Base-by-base conservation (phyloP, 2,113 vertebrate species). In the Mesitornis unicolor region DNA sequence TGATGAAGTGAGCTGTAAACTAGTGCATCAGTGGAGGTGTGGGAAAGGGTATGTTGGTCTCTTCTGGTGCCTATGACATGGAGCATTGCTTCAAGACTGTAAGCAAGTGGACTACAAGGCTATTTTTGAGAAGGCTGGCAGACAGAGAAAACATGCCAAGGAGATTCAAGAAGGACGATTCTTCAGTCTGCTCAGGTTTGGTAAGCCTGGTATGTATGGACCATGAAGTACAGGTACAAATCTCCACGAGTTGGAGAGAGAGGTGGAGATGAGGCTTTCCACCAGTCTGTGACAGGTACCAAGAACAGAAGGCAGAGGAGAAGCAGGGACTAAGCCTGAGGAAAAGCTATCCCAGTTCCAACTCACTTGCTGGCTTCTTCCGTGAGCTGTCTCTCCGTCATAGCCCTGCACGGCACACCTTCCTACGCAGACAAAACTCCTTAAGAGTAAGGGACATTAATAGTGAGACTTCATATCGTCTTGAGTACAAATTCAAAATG, bases 41-140 rank as follows among this genome's bases (percentile, higher is more conserved):
- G 13, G n/a, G 24, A 59, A 78, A 57, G n/a, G 15, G 3, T 50
- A 13, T n/a, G 6, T n/a, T 73, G 67, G 22, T 35, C 29, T 84
- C 33, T 43, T 70, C 15, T 57, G 61, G 7, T 76, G 67, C 7
- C 63, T 2, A 2, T 28, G 59, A 47, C 35, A 63, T 21, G 3
- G 1, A 61, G 22, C 7, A 40, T 25, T 0, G 0, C 35, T 70
- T 75, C 29, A 78, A n/a, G 25, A 65, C 38, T 35, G 5, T 14
- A 36, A 77, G 71, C 9, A 84, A 82, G 26, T 7, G 11, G 22
- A 71, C 10, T 47, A 14, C 26, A 22, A 43, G 13, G 15, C 11
- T 73, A 13, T 53, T 65, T 71, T 36, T 81, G 42, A 26, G 26
- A 61, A 57, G n/a, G 19, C 13, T 77, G 40, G 9, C 20, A 54